phyloP scores from a whole-genome alignment of 2,888 invertebrate species.

The Perdita meconis region DNA sequence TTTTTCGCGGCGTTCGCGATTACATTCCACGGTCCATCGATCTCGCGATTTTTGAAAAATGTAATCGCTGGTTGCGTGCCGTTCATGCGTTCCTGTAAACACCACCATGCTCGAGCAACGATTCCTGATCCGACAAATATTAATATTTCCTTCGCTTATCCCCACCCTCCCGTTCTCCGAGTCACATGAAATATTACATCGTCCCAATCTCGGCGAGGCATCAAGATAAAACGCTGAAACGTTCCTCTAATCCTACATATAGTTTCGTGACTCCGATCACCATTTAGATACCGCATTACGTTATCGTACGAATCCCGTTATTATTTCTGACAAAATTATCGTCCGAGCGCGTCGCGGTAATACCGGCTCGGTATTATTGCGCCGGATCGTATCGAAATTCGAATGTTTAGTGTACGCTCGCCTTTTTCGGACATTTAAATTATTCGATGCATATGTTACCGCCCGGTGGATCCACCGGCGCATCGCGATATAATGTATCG shows the following conservation, averaged over 20 bases:
- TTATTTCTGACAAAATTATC: conserved; percentile 27
- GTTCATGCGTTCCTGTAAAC: too few species aligned
- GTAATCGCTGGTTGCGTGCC: too few species aligned
- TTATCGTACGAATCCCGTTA: conserved; percentile 12
- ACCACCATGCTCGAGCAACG: too few species aligned
- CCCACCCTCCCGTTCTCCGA: too few species aligned
- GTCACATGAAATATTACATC: conserved; percentile 26
- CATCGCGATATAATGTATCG: background rate
- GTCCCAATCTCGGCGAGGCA: conserved; percentile 19
- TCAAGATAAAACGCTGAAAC: conserved; percentile 36
- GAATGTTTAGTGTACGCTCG: background rate
- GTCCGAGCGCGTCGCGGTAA: conserved; percentile 5
- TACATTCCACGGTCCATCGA: background rate
- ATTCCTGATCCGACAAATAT: too few species aligned
- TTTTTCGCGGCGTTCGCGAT: background rate
- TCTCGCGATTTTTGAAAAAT: background rate
- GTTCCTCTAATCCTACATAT: conserved; percentile 19
- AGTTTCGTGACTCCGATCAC: background rate
- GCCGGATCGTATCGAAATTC: conserved; percentile 2
- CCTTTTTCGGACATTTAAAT: background rate
- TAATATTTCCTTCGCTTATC: too few species aligned
- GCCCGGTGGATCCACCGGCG: too few species aligned
- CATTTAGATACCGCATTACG: conserved; percentile 17
- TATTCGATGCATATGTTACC: background rate
- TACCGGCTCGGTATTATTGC: conserved; percentile 5